A percentile compares a stretch with the other conserved stretches of the same genome.
Evolutionary conservation across 1,140 invertebrate genomes (phyloP).

Genomic region (Nephotettix cincticeps): DNA sequence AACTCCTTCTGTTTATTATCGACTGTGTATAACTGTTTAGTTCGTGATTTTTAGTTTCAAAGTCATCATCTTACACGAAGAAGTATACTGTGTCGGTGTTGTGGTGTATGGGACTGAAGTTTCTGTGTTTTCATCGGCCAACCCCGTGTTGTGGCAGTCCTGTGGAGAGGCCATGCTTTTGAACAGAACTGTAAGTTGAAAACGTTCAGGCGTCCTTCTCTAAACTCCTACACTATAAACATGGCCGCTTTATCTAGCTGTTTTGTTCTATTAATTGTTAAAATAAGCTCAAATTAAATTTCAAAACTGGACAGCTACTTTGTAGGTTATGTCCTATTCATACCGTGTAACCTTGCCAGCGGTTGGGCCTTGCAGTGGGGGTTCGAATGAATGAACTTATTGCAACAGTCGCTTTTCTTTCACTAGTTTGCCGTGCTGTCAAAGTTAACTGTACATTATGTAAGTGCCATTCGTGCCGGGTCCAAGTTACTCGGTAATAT

Average conservation of each 20-base stretch:
- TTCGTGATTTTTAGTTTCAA: slow-evolving; percentile 6
- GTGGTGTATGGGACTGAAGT: neutral
- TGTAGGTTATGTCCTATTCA: slow-evolving; percentile 21
- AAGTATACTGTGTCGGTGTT: neutral
- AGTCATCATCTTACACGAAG: neutral
- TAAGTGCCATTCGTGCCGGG: neutral
- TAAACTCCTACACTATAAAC: slow-evolving; percentile 25
- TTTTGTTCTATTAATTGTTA: neutral
- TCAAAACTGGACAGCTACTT: neutral
- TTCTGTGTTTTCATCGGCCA: neutral
- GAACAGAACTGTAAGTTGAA: slow-evolving; percentile 2
- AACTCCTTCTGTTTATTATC: slow-evolving; percentile 6
- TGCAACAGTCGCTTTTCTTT: slow-evolving; percentile 18
- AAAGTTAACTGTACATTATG: slow-evolving; percentile 2
- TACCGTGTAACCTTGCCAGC: slow-evolving; percentile 9
- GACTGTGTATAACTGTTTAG: slow-evolving; percentile 5
- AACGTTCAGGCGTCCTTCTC: slow-evolving; percentile 20
- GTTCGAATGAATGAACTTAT: slow-evolving; percentile 24
- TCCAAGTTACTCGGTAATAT: neutral
- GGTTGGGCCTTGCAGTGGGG: neutral
- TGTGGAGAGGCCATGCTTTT: slow-evolving; percentile 8
- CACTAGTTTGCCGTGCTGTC: neutral
- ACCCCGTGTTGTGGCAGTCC: neutral
- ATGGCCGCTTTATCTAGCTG: slow-evolving; percentile 1
- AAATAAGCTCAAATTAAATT: neutral